Percentiles rank a stretch among this genome's conserved stretches.
Conservation (phyloP, 2,113 vertebrate genomes). For the Laticauda laticaudata region DNA sequence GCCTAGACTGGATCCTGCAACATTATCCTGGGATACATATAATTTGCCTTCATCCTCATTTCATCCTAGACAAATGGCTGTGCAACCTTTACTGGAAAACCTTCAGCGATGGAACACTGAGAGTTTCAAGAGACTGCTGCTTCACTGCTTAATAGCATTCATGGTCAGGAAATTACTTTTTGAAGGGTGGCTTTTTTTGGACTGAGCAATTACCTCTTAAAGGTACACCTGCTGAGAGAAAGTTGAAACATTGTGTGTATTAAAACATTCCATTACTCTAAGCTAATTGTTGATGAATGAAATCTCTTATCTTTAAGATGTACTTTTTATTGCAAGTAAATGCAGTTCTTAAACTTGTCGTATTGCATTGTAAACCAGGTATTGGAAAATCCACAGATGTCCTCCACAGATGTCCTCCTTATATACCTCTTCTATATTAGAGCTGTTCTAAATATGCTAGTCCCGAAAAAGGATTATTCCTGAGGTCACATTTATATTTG, state of each 20-base stretch:
- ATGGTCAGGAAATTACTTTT: not conserved
- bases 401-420: not conserved
- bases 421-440: not conserved
- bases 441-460: not conserved
- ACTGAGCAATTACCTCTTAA: not conserved
- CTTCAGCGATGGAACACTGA: not conserved
- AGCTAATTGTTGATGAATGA: not conserved
- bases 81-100: not conserved
- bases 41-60: not conserved
- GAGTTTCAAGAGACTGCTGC: not conserved
- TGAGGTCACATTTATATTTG: not conserved
- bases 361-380: not conserved
- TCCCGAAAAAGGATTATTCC: not conserved
- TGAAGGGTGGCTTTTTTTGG: not conserved
- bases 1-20: not conserved
- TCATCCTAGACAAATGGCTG: not conserved
- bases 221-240: not conserved
- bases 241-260: not conserved
- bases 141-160: not conserved
- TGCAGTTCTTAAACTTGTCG: not conserved
- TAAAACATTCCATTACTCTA: not conserved
- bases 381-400: not conserved
- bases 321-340: not conserved
- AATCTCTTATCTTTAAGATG: not conserved
- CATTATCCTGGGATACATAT: not conserved